These are phyloP conservation scores for Bettongia penicillata DNA, from an alignment of 2,113 vertebrate genomes.

Conservation along the genomic window DNA sequence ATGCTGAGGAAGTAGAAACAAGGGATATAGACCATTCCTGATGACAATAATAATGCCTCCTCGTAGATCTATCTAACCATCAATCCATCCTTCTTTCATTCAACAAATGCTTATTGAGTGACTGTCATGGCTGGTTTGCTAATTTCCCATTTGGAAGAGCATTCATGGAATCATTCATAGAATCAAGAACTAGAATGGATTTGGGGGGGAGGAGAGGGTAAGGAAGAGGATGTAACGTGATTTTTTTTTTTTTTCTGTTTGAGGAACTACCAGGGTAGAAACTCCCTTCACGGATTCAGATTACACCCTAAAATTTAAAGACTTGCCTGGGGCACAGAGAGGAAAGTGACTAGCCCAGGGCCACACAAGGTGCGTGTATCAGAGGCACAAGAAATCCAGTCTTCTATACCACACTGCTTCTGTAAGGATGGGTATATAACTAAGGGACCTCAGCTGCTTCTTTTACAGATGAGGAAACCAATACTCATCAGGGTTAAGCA, in stretches of 20 bases:
- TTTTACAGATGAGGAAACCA: conserved; percentile 18
- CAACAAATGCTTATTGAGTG: too few relatives aligned
- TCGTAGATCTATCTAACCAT: too few relatives aligned
- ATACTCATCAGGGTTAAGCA: conserved; percentile 7
- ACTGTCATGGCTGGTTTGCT: too few relatives aligned
- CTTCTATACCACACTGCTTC: not conserved
- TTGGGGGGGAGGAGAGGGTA: not conserved
- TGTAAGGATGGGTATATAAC: not conserved
- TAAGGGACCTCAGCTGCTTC: not conserved
- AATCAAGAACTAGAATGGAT: too few relatives aligned
- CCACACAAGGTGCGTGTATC: not conserved
- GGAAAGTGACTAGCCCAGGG: not conserved
- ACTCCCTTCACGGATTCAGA: not conserved
- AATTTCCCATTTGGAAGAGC: too few relatives aligned
- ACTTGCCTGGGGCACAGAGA: not conserved
- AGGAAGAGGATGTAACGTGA: not conserved
- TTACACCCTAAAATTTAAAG: not conserved
- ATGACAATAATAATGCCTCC: too few relatives aligned
- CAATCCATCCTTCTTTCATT: too few relatives aligned
- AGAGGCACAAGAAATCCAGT: not conserved
- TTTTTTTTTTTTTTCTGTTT: not conserved
- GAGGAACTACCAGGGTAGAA: not conserved
- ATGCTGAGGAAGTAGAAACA: too few relatives aligned
- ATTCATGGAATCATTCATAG: too few relatives aligned
- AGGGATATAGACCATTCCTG: too few relatives aligned